Evolutionary conservation across 2,888 invertebrate species (phyloP).

Genomic region (Drosophila atripex): DNA sequence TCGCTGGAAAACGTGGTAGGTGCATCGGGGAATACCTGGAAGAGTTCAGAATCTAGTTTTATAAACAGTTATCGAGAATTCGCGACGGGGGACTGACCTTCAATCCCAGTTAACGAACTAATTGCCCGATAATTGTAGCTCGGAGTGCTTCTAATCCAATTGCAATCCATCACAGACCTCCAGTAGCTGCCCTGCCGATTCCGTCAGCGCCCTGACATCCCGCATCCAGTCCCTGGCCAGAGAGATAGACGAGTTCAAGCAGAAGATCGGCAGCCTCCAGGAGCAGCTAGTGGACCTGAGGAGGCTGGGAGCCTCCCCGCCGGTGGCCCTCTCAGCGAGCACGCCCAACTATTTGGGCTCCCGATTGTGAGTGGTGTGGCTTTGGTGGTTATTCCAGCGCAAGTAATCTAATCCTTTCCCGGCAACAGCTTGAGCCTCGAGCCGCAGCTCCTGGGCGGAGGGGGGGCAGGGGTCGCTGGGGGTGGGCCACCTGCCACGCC

Average conservation of each 20-base stretch:
- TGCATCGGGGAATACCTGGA: slow-evolving; percentile 1
- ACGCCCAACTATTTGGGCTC: slow-evolving; percentile 26
- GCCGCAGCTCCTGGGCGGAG: slow-evolving; percentile 19
- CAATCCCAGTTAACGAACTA: background rate
- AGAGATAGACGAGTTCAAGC: slow-evolving; percentile 48
- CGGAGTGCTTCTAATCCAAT: background rate
- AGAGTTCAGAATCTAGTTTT: background rate
- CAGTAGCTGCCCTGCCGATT: slow-evolving; percentile 47
- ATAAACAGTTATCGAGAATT: background rate
- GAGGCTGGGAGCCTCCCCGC: slow-evolving; percentile 16
- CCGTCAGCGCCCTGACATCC: slow-evolving; percentile 49
- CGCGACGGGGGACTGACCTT: background rate
- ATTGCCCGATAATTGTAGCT: background rate
- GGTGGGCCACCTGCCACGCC: slow-evolving; percentile 40
- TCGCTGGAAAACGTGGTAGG: slow-evolving; percentile 48
- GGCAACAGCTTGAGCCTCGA: slow-evolving; percentile 39
- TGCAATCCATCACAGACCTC: slow-evolving; percentile 28
- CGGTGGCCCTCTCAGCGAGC: background rate
- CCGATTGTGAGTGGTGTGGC: slow-evolving; percentile 46
- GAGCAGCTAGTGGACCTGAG: slow-evolving; percentile 63
- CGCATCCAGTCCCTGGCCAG: slow-evolving; percentile 51
- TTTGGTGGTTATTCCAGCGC: rapidly evolving
- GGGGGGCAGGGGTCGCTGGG: background rate
- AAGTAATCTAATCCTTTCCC: background rate
- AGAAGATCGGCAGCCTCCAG: slow-evolving; percentile 57